A percentile compares a stretch with the other conserved stretches of the same genome.
phyloP scores from a whole-genome alignment of 35 echinoderm and acorn worm species.

The Hemicentrotus pulcherrimus region DNA sequence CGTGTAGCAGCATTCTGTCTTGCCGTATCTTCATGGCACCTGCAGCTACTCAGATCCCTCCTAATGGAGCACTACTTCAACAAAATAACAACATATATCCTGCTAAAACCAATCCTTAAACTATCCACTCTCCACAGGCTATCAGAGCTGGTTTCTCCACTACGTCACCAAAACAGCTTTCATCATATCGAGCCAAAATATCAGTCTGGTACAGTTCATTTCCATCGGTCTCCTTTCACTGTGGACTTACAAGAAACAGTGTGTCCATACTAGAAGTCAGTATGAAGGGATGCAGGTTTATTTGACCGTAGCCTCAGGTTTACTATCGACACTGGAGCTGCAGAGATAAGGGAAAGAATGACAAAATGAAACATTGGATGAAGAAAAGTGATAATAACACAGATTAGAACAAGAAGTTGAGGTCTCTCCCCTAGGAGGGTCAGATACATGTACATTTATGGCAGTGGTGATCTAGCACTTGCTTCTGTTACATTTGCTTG shows the following conservation, averaged over 20 bases:
- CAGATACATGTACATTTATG: neutral
- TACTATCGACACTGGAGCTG: slow-evolving; percentile 31
- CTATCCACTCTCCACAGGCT: neutral
- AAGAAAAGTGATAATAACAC: neutral
- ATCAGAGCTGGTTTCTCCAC: neutral
- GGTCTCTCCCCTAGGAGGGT: neutral
- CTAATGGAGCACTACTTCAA: too few relatives aligned
- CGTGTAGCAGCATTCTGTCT: too few relatives aligned
- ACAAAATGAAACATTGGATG: neutral
- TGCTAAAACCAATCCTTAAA: neutral
- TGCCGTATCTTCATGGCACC: too few relatives aligned
- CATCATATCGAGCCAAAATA: neutral
- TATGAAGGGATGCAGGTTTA: neutral
- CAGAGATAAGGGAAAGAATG: neutral
- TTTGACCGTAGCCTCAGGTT: slow-evolving; percentile 31
- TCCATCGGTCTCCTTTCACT: neutral
- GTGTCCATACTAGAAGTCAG: neutral
- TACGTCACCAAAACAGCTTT: neutral
- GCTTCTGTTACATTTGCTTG: too few relatives aligned
- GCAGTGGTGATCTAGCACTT: too few relatives aligned
- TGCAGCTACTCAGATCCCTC: too few relatives aligned
- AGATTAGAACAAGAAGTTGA: neutral
- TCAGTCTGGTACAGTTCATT: neutral
- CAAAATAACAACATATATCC: too few relatives aligned
- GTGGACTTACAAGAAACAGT: neutral